Evolutionary conservation across 1,140 invertebrate species (phyloP), one percentile per base, ranked within the genome.

Genomic region (Trachymyrmex septentrionalis): DNA sequence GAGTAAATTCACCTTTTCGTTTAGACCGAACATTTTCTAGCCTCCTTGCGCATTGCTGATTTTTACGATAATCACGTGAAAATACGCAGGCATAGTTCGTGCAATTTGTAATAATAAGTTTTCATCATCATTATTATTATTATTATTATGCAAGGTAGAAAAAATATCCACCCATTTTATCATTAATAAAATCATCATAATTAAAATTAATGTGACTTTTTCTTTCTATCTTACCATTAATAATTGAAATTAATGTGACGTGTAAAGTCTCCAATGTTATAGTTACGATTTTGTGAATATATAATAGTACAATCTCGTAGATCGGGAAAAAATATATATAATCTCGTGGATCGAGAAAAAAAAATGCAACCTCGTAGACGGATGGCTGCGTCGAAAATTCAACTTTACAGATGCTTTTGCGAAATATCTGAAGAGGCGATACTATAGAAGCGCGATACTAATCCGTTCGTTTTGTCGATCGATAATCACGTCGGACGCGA

Each of bases 401-500:
- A 81, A 81, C 21, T 38, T 69, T 10, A 14, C 24, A 6, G 27
- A 27, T 27, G 3, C 12, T 50, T 80, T 2, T 34, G 61, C 48
- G n/a, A 21, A 69, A 21, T 64, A 3, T 2, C 30, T 7, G n/a
- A 19, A 14, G 38, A 14, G 12, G 6, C n/a, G n/a, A n/a, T n/a
- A n/a, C n/a, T n/a, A n/a, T 14, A 12, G 30, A 44, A 72, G 78
- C 21, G 16, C 48, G 53, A 5, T 9, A 38, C 21, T 34, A 48
- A 59, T 24, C 12, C 9, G n/a, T 5, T 73, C 44, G 44, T 64
- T 53, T 57, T 30, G 76, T 9, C 48, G 55, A 75, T 84, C 80
- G 80, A 84, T 82, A 73, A 82, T 84, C 38, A 5, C 50, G 44
- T 10, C 44, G 77, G 61, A 80, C 48, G 61, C 48, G 34, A 44